These are phyloP conservation scores for Anoplophora glabripennis DNA, from an alignment of 1,140 invertebrate genomes.

Conservation along the genomic window DNA sequence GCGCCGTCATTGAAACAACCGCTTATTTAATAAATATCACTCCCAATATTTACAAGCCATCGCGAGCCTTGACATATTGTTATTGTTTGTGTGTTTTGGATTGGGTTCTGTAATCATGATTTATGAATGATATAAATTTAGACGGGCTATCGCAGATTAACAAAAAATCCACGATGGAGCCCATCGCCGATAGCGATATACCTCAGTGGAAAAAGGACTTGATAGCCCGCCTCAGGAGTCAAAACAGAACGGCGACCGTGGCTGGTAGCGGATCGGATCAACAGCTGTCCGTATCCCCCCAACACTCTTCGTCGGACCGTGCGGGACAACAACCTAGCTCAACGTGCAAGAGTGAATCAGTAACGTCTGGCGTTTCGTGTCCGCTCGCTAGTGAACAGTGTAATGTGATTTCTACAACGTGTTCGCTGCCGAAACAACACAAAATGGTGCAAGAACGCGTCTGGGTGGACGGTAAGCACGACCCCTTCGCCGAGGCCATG, in stretches of 20 bases:
- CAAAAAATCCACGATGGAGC: not conserved
- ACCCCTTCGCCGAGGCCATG: conserved; percentile 5
- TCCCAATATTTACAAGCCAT: conserved; percentile 1
- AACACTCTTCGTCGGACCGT: conserved; percentile 14
- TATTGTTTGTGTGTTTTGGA: not conserved
- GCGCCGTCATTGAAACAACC: not conserved
- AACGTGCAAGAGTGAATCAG: conserved; percentile 18
- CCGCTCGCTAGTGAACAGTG: not conserved
- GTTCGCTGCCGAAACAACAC: not conserved
- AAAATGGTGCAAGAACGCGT: conserved; percentile 36
- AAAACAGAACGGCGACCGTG: conserved; percentile 26
- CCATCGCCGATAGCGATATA: conserved; percentile 18
- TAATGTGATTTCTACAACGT: conserved; percentile 15
- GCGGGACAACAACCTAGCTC: conserved; percentile 32
- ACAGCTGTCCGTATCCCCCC: conserved; percentile 25
- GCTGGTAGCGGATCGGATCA: conserved; percentile 4
- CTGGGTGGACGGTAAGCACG: conserved; percentile 29
- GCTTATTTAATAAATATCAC: conserved; percentile 3
- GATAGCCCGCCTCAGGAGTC: conserved; percentile 36
- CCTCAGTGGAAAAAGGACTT: conserved; percentile 44
- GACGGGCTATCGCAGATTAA: not conserved
- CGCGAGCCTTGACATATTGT: not conserved
- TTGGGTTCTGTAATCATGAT: conserved; percentile 5
- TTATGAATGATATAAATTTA: not conserved
- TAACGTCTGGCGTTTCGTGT: conserved; percentile 8